These are phyloP conservation scores for Cerastis rubricosa DNA, from an alignment of 2,888 invertebrate genomes.

Conservation along the genomic window DNA sequence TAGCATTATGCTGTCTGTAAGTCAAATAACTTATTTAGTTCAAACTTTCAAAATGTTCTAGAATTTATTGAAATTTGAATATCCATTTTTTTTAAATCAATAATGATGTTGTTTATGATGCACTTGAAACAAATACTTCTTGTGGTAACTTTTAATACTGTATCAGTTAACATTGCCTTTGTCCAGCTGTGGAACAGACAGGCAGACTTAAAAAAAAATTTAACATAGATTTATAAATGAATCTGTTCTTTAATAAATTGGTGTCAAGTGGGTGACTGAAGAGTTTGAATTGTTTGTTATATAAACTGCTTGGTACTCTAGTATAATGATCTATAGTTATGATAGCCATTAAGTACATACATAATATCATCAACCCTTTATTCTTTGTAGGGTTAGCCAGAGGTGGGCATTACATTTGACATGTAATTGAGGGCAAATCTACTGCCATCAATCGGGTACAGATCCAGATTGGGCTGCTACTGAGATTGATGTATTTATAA, in stretches of 20 bases:
- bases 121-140: not conserved
- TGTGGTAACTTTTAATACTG: not conserved
- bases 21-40: not conserved
- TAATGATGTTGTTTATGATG: not conserved
- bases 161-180: too few species aligned
- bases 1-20: constrained; percentile 16
- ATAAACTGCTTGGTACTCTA: not conserved
- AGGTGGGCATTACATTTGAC: not conserved
- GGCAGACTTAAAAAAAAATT: too few species aligned
- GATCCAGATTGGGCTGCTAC: not conserved
- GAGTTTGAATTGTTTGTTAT: not conserved
- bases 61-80: not conserved
- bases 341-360: not conserved
- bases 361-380: not conserved
- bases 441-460: not conserved
- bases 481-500: not conserved
- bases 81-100: too few species aligned
- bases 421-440: not conserved
- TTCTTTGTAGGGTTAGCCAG: not conserved
- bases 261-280: constrained; percentile 15
- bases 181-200: too few species aligned
- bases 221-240: not conserved
- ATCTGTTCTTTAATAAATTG: constrained; percentile 12
- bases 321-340: not conserved
- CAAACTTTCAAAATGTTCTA: not conserved